Conservation (phyloP, 2,113 vertebrate species). For the Chrysemys picta region DNA sequence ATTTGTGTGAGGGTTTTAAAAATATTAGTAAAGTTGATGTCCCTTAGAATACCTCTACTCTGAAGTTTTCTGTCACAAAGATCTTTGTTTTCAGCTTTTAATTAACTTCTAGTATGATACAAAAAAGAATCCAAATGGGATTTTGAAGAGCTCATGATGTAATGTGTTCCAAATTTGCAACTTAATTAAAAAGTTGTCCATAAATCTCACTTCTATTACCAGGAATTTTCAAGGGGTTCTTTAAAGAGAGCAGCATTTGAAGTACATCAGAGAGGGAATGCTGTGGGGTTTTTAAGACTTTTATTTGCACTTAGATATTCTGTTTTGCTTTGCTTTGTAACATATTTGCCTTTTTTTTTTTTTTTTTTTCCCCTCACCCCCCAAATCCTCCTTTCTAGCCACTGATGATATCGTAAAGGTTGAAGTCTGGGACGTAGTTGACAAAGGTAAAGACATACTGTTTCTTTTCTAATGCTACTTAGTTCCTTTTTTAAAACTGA, state of each 20-base stretch:
- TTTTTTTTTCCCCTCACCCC: too few relatives aligned
- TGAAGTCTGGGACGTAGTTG: slow-evolving; percentile 99
- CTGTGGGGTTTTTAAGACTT: background rate
- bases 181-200: background rate
- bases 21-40: background rate
- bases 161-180: background rate
- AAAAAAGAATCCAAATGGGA: background rate
- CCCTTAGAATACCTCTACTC: background rate
- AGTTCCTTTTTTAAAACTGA: background rate
- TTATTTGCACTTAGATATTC: background rate
- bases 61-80: background rate
- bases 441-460: slow-evolving; percentile 89
- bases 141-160: background rate
- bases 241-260: background rate
- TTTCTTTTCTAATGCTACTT: background rate
- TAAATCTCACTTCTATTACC: background rate
- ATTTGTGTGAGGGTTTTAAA: rapidly evolving
- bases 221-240: background rate
- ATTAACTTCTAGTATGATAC: background rate
- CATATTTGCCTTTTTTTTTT: background rate
- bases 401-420: slow-evolving; percentile 98
- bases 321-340: background rate
- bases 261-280: background rate
- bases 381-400: slow-evolving; percentile 75
- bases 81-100: background rate